Conservation (phyloP, 2,797 vertebrate genomes). For the Helarctos malayanus region DNA sequence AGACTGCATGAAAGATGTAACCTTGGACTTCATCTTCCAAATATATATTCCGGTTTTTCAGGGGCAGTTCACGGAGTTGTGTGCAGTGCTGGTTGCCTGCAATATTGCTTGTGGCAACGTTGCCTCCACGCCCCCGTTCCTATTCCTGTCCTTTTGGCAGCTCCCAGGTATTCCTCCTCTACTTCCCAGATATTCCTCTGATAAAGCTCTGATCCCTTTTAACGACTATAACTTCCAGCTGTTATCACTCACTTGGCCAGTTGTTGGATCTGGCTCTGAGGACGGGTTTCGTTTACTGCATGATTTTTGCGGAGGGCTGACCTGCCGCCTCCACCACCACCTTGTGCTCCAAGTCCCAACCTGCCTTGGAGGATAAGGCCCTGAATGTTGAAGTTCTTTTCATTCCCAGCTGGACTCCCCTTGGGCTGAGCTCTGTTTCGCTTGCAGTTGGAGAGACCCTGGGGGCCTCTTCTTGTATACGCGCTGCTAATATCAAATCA, state of each 20-base stretch:
- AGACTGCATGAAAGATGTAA: neutral
- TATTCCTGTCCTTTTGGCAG: neutral
- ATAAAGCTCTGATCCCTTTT: neutral
- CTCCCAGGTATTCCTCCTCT: neutral
- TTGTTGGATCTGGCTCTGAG: neutral
- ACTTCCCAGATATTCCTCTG: neutral
- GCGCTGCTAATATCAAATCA: neutral
- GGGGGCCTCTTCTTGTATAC: neutral
- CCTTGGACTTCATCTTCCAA: neutral
- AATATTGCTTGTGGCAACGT: neutral
- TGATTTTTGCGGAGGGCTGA: neutral
- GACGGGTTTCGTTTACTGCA: neutral
- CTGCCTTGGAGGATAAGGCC: neutral
- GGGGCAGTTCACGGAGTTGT: neutral
- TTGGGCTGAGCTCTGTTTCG: neutral
- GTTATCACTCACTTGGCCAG: neutral
- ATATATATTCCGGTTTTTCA: neutral
- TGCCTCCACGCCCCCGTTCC: neutral
- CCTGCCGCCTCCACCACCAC: neutral
- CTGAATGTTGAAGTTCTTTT: neutral
- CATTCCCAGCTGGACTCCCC: neutral
- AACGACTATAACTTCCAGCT: neutral
- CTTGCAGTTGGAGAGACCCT: neutral
- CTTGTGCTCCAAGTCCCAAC: neutral
- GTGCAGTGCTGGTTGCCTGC: neutral